These are phyloP conservation scores for Indicator indicator DNA, from an alignment of 2,113 vertebrate genomes.

Conservation along the genomic window DNA sequence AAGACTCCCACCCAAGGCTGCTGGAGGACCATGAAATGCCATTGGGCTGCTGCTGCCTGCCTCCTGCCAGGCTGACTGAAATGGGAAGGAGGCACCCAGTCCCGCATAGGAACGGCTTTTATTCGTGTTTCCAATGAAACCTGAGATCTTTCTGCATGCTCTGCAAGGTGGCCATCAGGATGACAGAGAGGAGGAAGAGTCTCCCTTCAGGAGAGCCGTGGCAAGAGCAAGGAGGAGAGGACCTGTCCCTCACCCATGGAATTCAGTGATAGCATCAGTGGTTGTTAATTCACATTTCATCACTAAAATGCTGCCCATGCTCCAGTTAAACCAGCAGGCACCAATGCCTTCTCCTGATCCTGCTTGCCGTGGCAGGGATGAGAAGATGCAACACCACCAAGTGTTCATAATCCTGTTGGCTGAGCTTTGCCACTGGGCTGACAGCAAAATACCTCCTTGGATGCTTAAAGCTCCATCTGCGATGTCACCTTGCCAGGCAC, in stretches of 20 bases:
- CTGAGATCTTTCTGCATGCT: neutral
- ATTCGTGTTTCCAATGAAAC: neutral
- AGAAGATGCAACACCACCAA: rapidly evolving
- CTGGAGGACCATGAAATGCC: neutral
- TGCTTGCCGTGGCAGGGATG: neutral
- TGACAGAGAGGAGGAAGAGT: rapidly evolving
- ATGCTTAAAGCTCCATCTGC: neutral
- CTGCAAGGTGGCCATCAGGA: neutral
- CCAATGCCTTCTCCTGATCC: neutral
- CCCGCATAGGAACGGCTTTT: conserved; percentile 11
- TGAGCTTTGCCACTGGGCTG: neutral
- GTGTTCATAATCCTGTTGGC: rapidly evolving
- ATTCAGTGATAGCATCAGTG: neutral
- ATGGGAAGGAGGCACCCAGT: neutral
- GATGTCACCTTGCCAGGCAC: neutral
- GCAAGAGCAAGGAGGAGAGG: neutral
- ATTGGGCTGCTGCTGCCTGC: rapidly evolving
- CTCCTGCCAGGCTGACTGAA: neutral
- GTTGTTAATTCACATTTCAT: neutral
- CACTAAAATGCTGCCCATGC: neutral
- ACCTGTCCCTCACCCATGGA: neutral
- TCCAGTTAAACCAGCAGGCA: neutral
- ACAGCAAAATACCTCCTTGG: neutral
- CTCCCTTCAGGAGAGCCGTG: neutral
- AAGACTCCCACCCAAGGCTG: neutral